phyloP scores from a whole-genome alignment of 2,888 invertebrate species.

The Papilio gigon region DNA sequence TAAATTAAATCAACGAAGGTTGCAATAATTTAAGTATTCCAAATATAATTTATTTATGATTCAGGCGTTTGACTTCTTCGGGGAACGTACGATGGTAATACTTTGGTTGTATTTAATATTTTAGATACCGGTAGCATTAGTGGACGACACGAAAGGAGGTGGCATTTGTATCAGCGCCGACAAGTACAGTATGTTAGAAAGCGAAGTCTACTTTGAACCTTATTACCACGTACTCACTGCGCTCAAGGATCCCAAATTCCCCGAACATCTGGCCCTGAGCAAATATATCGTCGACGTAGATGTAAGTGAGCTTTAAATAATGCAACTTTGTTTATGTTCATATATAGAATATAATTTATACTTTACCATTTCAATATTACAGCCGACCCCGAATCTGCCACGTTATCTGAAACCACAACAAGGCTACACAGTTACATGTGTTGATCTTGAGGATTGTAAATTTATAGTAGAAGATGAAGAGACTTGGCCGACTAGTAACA shows the following conservation, averaged over 20 bases:
- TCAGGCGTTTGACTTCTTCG: not conserved
- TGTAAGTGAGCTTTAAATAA: constrained; percentile 58
- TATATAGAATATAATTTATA: not conserved
- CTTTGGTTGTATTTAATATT: not conserved
- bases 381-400: constrained; percentile 58
- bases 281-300: constrained; percentile 85
- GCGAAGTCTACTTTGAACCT: constrained; percentile 90
- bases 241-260: constrained; percentile 81
- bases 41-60: too few species aligned
- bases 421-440: constrained; percentile 40
- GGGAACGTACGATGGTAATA: not conserved
- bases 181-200: constrained; percentile 86
- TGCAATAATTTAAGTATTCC: too few species aligned
- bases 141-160: constrained; percentile 50
- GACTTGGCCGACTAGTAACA: constrained; percentile 74
- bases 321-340: not conserved
- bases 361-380: constrained; percentile 43
- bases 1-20: too few species aligned
- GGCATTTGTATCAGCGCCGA: constrained; percentile 52
- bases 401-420: constrained; percentile 51
- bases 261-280: constrained; percentile 84
- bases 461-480: constrained; percentile 56
- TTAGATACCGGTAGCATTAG: constrained; percentile 64
- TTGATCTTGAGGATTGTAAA: constrained; percentile 16
- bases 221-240: constrained; percentile 88